Evolutionary conservation across 2,888 invertebrate genomes (phyloP).

Genomic region (Ophion ventricosus): DNA sequence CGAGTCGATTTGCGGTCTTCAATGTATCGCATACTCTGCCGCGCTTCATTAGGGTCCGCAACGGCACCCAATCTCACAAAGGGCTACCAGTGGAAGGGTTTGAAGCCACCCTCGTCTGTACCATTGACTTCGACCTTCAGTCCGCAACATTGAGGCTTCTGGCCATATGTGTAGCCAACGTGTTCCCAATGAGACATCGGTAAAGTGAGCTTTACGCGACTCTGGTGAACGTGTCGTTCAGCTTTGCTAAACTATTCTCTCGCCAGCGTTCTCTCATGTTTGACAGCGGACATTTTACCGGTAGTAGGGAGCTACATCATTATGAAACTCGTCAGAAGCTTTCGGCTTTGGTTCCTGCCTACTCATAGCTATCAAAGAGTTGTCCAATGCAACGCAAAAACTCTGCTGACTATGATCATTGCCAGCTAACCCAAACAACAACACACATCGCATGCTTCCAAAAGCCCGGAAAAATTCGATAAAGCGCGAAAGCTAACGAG

Average conservation of each 20-base stretch:
- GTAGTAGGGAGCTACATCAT: slow-evolving; percentile 77
- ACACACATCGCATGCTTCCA: neutral
- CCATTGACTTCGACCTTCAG: slow-evolving; percentile 52
- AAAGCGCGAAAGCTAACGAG: slow-evolving; percentile 18
- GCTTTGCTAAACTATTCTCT: slow-evolving; percentile 26
- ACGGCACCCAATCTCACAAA: slow-evolving; percentile 76
- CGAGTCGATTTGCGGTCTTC: slow-evolving; percentile 67
- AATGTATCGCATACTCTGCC: slow-evolving; percentile 68
- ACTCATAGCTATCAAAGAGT: too few species aligned
- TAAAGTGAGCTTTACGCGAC: slow-evolving; percentile 20
- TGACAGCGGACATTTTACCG: too few species aligned
- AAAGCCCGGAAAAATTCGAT: slow-evolving; percentile 14
- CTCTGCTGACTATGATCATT: neutral
- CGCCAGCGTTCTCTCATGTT: slow-evolving; percentile 23
- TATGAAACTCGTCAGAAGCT: slow-evolving; percentile 77
- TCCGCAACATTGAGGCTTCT: slow-evolving; percentile 43
- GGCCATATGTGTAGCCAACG: slow-evolving; percentile 43
- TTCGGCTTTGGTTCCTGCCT: too few species aligned
- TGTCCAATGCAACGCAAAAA: neutral
- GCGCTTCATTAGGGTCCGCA: slow-evolving; percentile 76
- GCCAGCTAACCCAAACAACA: too few species aligned
- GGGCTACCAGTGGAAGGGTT: slow-evolving; percentile 50
- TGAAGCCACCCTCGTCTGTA: slow-evolving; percentile 29
- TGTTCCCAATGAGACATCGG: slow-evolving; percentile 31
- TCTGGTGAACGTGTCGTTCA: slow-evolving; percentile 47